Evolutionary conservation across 1,140 invertebrate species (phyloP).

Genomic region (Ips nitidus): DNA sequence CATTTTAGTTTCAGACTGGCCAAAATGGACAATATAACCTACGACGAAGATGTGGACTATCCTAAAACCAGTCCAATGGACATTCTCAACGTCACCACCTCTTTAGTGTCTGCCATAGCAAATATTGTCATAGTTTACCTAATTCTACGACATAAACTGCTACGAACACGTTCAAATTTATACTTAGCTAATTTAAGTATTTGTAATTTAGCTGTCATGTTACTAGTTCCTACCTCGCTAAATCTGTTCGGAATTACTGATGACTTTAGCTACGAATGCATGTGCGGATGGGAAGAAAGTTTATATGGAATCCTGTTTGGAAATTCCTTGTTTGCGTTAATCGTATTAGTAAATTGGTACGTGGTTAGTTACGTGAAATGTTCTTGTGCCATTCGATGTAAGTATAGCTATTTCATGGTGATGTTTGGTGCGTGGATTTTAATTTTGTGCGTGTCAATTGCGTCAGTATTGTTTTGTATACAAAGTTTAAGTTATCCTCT

Average conservation of each 20-base stretch:
- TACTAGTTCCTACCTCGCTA: constrained; percentile 25
- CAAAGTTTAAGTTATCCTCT: constrained; percentile 19
- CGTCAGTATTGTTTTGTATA: constrained; percentile 15
- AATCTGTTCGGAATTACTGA: constrained; percentile 32
- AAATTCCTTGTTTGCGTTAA: constrained; percentile 37
- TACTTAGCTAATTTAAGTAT: constrained; percentile 40
- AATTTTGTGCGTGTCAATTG: constrained; percentile 12
- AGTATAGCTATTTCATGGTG: constrained; percentile 6
- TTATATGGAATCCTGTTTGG: constrained; percentile 26
- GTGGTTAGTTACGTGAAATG: constrained; percentile 15
- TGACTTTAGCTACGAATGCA: constrained; percentile 1
- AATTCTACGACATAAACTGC: constrained; percentile 19
- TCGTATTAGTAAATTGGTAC: constrained; percentile 39
- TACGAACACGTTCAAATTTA: constrained; percentile 30
- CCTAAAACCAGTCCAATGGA: constrained; percentile 3
- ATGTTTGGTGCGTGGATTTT: constrained; percentile 32
- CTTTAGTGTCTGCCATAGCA: constrained; percentile 20
- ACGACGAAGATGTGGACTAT: too few species aligned
- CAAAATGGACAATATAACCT: too few species aligned
- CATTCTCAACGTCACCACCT: constrained; percentile 17
- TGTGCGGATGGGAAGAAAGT: constrained; percentile 32
- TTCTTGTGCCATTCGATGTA: constrained; percentile 17
- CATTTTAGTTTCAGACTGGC: too few species aligned
- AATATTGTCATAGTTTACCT: constrained; percentile 32
- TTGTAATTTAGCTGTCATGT: constrained; percentile 32